Conservation (phyloP, 1,140 invertebrate genomes). For the Parasteatoda tepidariorum region DNA sequence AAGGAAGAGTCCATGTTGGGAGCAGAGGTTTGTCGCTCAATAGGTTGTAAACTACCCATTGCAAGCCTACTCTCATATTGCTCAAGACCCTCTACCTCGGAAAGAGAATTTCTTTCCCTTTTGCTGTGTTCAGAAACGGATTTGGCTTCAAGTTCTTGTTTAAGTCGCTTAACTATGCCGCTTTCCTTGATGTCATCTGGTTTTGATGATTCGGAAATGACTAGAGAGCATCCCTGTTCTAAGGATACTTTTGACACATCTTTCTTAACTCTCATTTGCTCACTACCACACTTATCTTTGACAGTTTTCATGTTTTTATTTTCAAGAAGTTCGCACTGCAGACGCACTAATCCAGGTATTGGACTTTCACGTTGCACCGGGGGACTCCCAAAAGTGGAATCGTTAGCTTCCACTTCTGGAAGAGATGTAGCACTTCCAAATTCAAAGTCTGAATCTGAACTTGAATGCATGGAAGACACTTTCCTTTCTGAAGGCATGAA, state of each 20-base stretch:
- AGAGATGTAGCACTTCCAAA: slow-evolving; percentile 48
- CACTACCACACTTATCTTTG: slow-evolving; percentile 30
- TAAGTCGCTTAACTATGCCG: slow-evolving; percentile 83
- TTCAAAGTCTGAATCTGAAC: slow-evolving; percentile 61
- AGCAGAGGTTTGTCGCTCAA: neutral
- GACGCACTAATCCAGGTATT: slow-evolving; percentile 71
- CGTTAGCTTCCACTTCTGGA: slow-evolving; percentile 23
- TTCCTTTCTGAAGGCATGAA: slow-evolving; percentile 18
- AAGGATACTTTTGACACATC: slow-evolving; percentile 32
- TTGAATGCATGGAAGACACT: slow-evolving; percentile 51
- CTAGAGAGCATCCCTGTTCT: slow-evolving; percentile 38
- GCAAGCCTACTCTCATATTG: slow-evolving; percentile 19
- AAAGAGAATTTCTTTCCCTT: neutral
- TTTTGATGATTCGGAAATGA: slow-evolving; percentile 60
- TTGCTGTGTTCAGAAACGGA: slow-evolving; percentile 68
- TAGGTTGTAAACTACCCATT: slow-evolving; percentile 8
- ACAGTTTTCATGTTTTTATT: slow-evolving; percentile 67
- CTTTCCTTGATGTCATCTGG: slow-evolving; percentile 64
- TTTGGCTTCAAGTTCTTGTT: slow-evolving; percentile 87
- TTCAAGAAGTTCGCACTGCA: slow-evolving; percentile 74
- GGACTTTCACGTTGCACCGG: slow-evolving; percentile 53
- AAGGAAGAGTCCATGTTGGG: neutral
- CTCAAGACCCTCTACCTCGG: slow-evolving; percentile 56
- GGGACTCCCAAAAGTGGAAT: slow-evolving; percentile 32
- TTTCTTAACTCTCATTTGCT: slow-evolving; percentile 33